Conservation (phyloP, 2,888 invertebrate species). For the Abrostola tripartita region DNA sequence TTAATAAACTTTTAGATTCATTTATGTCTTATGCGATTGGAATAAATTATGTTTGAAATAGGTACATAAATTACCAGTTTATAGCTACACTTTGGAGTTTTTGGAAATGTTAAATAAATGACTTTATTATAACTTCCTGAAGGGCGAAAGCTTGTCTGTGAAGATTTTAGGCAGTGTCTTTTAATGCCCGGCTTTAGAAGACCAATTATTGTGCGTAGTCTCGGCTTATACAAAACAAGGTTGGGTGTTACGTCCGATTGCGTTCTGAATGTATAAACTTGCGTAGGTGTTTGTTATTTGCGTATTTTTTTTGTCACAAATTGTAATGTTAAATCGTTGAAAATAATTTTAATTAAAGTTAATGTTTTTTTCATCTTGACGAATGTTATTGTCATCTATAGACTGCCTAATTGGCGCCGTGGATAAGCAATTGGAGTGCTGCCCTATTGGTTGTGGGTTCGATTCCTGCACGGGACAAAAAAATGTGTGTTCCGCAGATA, state of each 20-base stretch:
- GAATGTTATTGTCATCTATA: too few species aligned
- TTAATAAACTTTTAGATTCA: constrained; percentile 79
- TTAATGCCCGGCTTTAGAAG: constrained; percentile 33
- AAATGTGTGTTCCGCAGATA: too few species aligned
- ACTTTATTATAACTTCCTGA: constrained; percentile 52
- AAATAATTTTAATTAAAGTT: too few species aligned
- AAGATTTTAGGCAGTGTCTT: neutral
- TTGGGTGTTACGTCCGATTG: constrained; percentile 20
- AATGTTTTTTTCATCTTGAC: too few species aligned
- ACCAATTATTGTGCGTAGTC: constrained; percentile 43
- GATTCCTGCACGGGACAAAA: too few species aligned
- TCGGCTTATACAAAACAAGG: constrained; percentile 42
- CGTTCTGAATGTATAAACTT: too few species aligned
- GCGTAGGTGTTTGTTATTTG: too few species aligned
- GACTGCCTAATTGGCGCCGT: too few species aligned
- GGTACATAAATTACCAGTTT: constrained; percentile 47
- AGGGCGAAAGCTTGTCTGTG: neutral
- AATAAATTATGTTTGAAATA: constrained; percentile 68
- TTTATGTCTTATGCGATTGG: constrained; percentile 71
- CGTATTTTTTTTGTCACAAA: too few species aligned
- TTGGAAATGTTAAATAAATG: constrained; percentile 43
- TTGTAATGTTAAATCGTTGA: too few species aligned
- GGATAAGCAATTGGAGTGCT: too few species aligned
- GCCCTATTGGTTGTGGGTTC: too few species aligned
- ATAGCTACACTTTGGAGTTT: constrained; percentile 41